Conservation (phyloP, 1,140 invertebrate species). For the Ips nitidus region DNA sequence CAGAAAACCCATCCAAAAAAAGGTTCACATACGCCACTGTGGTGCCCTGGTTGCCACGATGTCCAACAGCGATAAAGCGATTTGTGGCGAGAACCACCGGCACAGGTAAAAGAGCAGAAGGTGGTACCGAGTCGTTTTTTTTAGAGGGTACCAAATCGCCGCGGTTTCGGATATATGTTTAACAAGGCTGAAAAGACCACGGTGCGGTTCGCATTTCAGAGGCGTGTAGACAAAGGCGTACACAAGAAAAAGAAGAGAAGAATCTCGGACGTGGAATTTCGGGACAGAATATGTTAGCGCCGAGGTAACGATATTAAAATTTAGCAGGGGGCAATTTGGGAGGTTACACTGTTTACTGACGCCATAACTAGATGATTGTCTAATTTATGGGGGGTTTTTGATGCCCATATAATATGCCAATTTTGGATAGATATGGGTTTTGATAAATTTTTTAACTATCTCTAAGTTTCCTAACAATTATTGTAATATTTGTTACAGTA, state of each 20-base stretch:
- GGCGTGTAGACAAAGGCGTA: conserved; percentile 33
- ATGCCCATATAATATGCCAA: too few species aligned
- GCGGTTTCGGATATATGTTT: conserved; percentile 35
- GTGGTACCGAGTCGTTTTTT: conserved; percentile 28
- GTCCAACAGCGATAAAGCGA: conserved; percentile 38
- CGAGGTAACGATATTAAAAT: conserved; percentile 14
- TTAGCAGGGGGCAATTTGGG: too few species aligned
- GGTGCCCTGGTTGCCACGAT: conserved; percentile 29
- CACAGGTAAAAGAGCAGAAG: conserved; percentile 36
- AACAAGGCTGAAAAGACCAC: conserved; percentile 31
- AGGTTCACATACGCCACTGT: conserved; percentile 20
- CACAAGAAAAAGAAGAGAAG: conserved; percentile 21
- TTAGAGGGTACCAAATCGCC: conserved; percentile 30
- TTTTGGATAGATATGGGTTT: too few species aligned
- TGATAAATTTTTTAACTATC: too few species aligned
- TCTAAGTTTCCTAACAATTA: too few species aligned
- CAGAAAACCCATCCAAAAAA: too few species aligned
- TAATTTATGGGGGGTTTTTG: too few species aligned
- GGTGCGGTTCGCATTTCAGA: conserved; percentile 34
- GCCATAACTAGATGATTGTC: too few species aligned
- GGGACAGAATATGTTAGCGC: conserved; percentile 28
- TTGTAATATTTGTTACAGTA: too few species aligned
- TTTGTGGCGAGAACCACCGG: conserved; percentile 37
- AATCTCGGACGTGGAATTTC: conserved; percentile 13
- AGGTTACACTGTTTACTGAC: too few species aligned